Percentiles rank a stretch among this genome's conserved stretches.
phyloP scores from a whole-genome alignment of 2,888 invertebrate species.

The Matsumyia berberina region DNA sequence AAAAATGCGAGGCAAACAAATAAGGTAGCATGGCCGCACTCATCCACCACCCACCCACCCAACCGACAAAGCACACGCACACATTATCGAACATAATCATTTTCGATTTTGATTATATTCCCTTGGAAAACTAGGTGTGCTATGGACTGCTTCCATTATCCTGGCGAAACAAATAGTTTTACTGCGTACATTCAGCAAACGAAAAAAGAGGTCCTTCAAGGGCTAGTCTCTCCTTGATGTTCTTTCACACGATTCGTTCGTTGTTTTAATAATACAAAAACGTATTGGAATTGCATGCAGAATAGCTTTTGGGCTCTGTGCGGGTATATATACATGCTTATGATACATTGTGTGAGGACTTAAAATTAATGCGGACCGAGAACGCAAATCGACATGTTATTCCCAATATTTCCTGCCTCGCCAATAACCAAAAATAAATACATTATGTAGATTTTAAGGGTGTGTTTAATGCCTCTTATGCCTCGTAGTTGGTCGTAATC shows the following conservation, averaged over 20 bases:
- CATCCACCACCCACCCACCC: conserved; percentile 7
- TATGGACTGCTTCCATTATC: conserved; percentile 34
- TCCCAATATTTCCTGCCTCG: conserved; percentile 58
- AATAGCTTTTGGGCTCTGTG: conserved; percentile 29
- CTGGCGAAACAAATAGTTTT: conserved; percentile 43
- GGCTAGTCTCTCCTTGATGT: conserved; percentile 55
- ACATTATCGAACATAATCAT: conserved; percentile 54
- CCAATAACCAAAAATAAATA: conserved; percentile 73
- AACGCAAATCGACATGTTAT: conserved; percentile 73
- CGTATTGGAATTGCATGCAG: conserved; percentile 64
- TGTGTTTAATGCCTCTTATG: conserved; percentile 73
- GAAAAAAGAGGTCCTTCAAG: conserved; percentile 56
- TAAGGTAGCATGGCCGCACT: conserved; percentile 51
- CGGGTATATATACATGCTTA: conserved; percentile 14
- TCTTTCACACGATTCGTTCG: conserved; percentile 21
- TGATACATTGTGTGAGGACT: conserved; percentile 40
- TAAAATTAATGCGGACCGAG: conserved; percentile 56
- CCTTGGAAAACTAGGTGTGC: conserved; percentile 64
- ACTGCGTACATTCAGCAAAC: conserved; percentile 46
- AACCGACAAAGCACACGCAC: conserved; percentile 1
- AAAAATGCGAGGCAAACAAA: conserved; percentile 36
- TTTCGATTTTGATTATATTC: conserved; percentile 62
- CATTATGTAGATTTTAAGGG: conserved; percentile 75
- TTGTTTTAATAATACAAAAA: conserved; percentile 28
- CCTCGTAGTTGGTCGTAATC: conserved; percentile 61